These are phyloP conservation scores for Salminus brasiliensis DNA, from an alignment of 2,113 vertebrate genomes.

Conservation along the genomic window DNA sequence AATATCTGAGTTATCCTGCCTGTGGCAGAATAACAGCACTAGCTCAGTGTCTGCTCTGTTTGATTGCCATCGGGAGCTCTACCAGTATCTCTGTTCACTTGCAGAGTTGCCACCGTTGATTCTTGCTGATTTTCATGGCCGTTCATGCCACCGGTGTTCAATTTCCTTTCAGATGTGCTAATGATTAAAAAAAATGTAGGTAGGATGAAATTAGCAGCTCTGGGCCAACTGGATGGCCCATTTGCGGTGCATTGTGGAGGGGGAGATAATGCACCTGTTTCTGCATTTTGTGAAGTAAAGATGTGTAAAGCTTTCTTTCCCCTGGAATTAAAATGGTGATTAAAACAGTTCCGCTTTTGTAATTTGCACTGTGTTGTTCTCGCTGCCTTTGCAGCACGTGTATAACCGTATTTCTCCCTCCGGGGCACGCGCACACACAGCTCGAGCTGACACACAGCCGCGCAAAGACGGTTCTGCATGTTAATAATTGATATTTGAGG, in stretches of 20 bases:
- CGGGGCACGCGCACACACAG: constrained; percentile 16
- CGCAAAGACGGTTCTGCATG: constrained; percentile 64
- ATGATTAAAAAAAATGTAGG: constrained; percentile 47
- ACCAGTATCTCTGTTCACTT: background rate
- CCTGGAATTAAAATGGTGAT: constrained; percentile 39
- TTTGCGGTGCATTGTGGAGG: constrained; percentile 14
- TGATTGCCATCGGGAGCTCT: constrained; percentile 9
- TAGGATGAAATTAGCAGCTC: constrained; percentile 45
- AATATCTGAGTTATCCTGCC: constrained; percentile 7
- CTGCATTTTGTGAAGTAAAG: constrained; percentile 34
- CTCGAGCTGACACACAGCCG: constrained; percentile 65
- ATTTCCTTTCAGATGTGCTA: constrained; percentile 48
- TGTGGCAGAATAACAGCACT: constrained; percentile 19
- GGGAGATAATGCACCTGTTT: constrained; percentile 23
- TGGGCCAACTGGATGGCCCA: constrained; percentile 29
- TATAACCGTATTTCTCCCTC: constrained; percentile 9
- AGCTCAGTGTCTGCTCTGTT: constrained; percentile 2
- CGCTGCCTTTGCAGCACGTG: constrained; percentile 1
- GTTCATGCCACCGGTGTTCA: constrained; percentile 24
- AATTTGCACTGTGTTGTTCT: constrained; percentile 11
- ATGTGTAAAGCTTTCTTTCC: constrained; percentile 23
- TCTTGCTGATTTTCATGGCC: constrained; percentile 12
- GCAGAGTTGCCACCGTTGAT: background rate
- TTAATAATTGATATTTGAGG: constrained; percentile 75
- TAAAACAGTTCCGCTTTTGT: constrained; percentile 35